phyloP scores from a whole-genome alignment of 2,888 invertebrate species.

The Tiphia femorata region DNA sequence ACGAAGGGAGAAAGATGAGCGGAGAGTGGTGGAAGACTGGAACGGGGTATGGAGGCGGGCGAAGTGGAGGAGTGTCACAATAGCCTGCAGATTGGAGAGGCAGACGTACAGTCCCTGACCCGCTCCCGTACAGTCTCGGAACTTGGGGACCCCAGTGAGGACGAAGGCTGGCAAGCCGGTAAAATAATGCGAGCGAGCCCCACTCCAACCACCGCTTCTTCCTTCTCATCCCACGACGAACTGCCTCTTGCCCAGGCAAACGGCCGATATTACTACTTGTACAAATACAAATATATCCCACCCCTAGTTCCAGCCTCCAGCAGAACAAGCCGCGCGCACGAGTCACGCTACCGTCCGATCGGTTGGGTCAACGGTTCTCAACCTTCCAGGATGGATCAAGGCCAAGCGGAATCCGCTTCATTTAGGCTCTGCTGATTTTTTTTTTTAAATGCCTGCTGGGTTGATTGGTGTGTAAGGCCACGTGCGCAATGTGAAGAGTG shows the following conservation, averaged over 20 bases:
- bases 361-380: conserved; percentile 1
- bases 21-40: conserved; percentile 8
- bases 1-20: conserved; percentile 8
- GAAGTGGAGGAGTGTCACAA: conserved; percentile 55
- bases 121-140: no score
- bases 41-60: conserved; percentile 8
- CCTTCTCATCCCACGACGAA: background rate
- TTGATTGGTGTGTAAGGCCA: no score
- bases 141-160: no score
- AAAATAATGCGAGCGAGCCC: background rate
- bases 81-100: conserved; percentile 64
- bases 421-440: no score
- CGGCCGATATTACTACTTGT: conserved; percentile 61
- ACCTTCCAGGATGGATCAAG: no score
- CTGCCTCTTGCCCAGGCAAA: conserved; percentile 46
- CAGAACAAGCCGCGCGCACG: background rate
- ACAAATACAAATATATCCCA: conserved; percentile 51
- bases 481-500: no score
- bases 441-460: no score
- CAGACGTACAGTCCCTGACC: conserved; percentile 61
- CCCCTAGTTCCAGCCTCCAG: background rate
- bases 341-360: background rate
- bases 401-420: no score
- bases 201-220: background rate
- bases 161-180: no score